These are phyloP conservation scores for Callipepla squamata DNA, from an alignment of 2,113 vertebrate genomes.

Conservation along the genomic window DNA sequence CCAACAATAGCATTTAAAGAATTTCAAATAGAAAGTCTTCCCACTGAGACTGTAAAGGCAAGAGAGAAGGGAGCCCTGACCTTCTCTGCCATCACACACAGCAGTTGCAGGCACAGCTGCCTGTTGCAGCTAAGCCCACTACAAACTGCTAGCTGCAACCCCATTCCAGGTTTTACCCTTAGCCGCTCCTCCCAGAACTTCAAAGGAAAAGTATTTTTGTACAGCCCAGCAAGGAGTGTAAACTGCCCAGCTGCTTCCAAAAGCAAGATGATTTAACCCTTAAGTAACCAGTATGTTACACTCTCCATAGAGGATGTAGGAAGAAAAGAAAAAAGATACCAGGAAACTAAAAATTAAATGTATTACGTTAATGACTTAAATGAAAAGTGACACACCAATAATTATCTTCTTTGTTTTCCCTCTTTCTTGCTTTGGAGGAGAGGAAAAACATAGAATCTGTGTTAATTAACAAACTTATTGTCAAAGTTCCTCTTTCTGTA, in stretches of 20 bases:
- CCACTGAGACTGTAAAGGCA: neutral
- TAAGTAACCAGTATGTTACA: neutral
- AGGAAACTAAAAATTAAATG: neutral
- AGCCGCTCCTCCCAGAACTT: constrained; percentile 76
- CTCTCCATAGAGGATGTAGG: neutral
- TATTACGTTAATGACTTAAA: neutral
- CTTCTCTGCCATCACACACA: neutral
- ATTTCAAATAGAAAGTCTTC: neutral
- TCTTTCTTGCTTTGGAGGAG: neutral
- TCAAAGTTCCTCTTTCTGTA: neutral
- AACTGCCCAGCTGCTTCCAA: constrained; percentile 83
- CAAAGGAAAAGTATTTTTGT: constrained; percentile 86
- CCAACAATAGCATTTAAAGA: neutral
- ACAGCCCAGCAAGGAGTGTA: constrained; percentile 81
- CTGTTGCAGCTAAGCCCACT: neutral
- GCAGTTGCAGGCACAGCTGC: neutral
- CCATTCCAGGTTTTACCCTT: constrained; percentile 78
- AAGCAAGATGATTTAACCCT: constrained; percentile 75
- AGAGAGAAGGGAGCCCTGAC: neutral
- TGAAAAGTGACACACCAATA: neutral
- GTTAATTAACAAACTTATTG: no score
- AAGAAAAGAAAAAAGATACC: neutral
- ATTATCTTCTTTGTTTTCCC: neutral
- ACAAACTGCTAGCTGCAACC: neutral
- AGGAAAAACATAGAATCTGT: neutral